These are phyloP conservation scores for Telmatochromis bifrenatus DNA, from an alignment of 2,113 vertebrate genomes.

Conservation along the genomic window DNA sequence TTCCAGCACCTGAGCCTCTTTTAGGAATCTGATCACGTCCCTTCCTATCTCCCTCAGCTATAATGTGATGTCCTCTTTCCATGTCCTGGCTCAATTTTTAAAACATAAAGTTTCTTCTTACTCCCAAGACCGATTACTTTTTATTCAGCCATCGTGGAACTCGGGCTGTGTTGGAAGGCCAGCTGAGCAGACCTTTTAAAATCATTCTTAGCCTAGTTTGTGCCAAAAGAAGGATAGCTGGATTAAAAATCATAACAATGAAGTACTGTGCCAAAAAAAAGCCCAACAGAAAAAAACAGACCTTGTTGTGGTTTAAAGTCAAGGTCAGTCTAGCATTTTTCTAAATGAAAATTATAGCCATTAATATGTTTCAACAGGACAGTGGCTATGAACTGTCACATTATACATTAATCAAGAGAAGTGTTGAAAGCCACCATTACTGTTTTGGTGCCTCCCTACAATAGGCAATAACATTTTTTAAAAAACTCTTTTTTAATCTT, in stretches of 20 bases:
- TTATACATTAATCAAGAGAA: background rate
- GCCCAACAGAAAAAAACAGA: background rate
- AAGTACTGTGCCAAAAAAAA: background rate
- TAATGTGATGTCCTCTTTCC: conserved; percentile 43
- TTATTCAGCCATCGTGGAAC: conserved; percentile 8
- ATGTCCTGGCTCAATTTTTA: conserved; percentile 29
- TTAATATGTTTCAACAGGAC: background rate
- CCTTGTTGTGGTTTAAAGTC: background rate
- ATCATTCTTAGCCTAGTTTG: conserved; percentile 17
- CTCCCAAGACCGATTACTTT: conserved; percentile 20
- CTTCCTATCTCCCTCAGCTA: conserved; percentile 21
- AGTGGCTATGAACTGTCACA: background rate
- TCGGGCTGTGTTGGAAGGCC: background rate
- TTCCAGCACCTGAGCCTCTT: conserved; percentile 54
- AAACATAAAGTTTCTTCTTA: conserved; percentile 34
- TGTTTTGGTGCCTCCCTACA: background rate
- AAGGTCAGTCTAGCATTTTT: background rate
- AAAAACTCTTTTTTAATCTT: fast-evolving
- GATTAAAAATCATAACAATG: background rate
- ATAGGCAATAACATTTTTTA: background rate
- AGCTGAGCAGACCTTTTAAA: conserved; percentile 4
- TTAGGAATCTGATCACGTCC: conserved; percentile 52
- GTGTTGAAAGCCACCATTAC: background rate
- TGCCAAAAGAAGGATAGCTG: background rate
- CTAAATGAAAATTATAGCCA: background rate